Evolutionary conservation across 2,888 invertebrate genomes (phyloP).

Genomic region (Papilio gigon): DNA sequence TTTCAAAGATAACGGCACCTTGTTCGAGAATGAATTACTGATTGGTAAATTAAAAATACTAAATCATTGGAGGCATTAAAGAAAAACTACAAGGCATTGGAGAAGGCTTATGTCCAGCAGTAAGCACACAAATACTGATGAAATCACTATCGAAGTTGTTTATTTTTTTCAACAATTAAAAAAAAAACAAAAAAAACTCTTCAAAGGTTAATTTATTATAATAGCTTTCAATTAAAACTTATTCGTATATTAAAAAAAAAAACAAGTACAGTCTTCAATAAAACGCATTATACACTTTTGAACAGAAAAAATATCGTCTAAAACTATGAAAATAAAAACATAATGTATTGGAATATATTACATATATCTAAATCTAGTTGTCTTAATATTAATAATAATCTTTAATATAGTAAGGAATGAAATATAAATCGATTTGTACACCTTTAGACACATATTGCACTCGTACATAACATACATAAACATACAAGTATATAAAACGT

Average conservation of each 20-base stretch:
- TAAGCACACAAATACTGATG: no score
- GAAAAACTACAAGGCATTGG: no score
- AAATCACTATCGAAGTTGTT: no score
- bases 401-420: constrained; percentile 23
- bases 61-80: not conserved
- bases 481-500: not conserved
- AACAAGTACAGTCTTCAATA: not conserved
- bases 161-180: not conserved
- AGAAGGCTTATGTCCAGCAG: no score
- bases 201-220: no score
- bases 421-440: constrained; percentile 1
- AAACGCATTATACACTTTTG: not conserved
- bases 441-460: not conserved
- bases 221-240: not conserved
- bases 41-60: not conserved
- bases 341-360: not conserved
- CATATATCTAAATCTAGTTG: not conserved
- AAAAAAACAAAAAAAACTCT: no score
- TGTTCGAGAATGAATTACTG: not conserved
- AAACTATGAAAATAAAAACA: not conserved
- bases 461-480: constrained; percentile 8
- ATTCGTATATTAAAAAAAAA: not conserved
- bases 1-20: not conserved
- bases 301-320: not conserved
- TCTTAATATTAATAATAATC: no score